phyloP scores from a whole-genome alignment of 2,888 invertebrate genomes.

The Macaria liturata region DNA sequence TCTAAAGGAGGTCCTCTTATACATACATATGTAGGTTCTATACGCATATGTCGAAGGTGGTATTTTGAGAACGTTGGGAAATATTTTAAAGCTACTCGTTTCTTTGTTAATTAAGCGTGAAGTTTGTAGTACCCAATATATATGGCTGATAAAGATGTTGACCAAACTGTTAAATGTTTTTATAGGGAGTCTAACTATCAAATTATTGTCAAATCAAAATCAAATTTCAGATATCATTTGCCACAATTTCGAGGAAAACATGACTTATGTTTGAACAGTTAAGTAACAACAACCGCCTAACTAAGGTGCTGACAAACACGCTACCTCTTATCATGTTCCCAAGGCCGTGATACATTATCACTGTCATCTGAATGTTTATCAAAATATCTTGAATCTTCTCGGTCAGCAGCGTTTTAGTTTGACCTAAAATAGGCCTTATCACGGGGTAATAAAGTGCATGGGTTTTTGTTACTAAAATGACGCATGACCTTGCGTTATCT shows the following conservation, averaged over 20 bases:
- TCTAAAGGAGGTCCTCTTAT: conserved; percentile 13
- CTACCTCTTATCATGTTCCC: conserved; percentile 35
- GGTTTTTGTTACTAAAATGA: conserved; percentile 12
- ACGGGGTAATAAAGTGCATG: conserved; percentile 13
- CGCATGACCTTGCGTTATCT: conserved; percentile 29
- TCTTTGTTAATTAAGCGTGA: conserved; percentile 7
- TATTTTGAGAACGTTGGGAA: conserved; percentile 21
- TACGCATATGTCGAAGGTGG: conserved; percentile 32
- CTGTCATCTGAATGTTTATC: conserved; percentile 59
- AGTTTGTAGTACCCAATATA: neutral
- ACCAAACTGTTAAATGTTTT: too few species aligned
- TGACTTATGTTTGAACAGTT: conserved; percentile 19
- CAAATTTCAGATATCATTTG: too few species aligned
- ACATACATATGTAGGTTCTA: conserved; percentile 41
- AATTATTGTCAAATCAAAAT: neutral
- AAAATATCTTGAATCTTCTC: conserved; percentile 37
- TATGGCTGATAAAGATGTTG: too few species aligned
- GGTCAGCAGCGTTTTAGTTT: conserved; percentile 34
- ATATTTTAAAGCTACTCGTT: conserved; percentile 7
- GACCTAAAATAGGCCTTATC: conserved; percentile 25
- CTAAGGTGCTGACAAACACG: conserved; percentile 24
- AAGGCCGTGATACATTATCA: conserved; percentile 61
- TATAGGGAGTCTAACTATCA: too few species aligned
- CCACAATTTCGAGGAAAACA: conserved; percentile 7
- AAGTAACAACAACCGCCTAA: conserved; percentile 17